A percentile compares a stretch with the other conserved stretches of the same genome.
phyloP scores from a whole-genome alignment of 2,113 vertebrate genomes.

The Leptosomus discolor region DNA sequence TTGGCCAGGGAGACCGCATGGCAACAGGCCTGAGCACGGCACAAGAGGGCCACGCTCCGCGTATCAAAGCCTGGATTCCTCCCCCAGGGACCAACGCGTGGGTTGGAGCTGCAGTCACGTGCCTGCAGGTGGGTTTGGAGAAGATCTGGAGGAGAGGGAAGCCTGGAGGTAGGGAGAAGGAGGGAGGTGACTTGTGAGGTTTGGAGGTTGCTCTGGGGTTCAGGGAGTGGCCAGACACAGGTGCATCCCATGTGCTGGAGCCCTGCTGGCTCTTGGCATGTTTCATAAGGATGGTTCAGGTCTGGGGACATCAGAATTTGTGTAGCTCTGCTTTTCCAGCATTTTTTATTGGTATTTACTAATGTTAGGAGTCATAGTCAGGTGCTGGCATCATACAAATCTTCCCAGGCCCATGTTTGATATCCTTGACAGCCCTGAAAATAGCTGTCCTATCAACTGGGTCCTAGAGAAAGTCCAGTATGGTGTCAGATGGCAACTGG shows the following conservation, averaged over 20 bases:
- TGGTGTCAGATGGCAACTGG: background rate
- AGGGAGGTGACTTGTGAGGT: background rate
- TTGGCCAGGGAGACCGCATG: background rate
- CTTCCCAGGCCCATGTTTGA: background rate
- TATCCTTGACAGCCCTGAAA: background rate
- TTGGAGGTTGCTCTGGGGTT: background rate
- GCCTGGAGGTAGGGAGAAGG: background rate
- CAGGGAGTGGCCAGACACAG: background rate
- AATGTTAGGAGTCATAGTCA: background rate
- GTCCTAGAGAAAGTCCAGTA: background rate
- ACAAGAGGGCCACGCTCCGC: background rate
- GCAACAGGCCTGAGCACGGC: background rate
- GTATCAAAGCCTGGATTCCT: background rate
- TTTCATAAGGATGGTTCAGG: rapidly evolving
- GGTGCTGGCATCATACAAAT: background rate
- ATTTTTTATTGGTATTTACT: background rate
- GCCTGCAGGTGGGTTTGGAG: background rate
- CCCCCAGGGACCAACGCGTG: background rate
- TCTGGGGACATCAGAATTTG: background rate
- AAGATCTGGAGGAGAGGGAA: background rate
- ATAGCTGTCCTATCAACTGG: background rate
- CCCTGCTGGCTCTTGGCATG: background rate
- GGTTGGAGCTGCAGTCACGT: background rate
- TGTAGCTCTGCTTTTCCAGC: background rate
- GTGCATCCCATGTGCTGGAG: background rate